Evolutionary conservation across 1,140 invertebrate genomes (phyloP).

Genomic region (Magallana angulata): DNA sequence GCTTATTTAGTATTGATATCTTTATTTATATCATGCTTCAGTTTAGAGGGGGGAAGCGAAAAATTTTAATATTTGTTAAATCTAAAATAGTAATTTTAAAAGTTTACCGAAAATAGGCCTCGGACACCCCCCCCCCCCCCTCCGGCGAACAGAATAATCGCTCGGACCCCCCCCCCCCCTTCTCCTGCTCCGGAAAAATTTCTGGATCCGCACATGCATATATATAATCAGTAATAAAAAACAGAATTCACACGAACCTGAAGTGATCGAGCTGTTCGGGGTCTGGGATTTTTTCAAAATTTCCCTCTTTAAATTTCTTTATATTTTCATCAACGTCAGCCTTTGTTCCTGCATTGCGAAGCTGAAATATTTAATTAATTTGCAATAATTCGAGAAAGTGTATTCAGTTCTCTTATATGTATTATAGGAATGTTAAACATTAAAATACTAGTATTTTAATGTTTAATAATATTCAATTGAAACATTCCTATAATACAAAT

Average conservation of each 20-base stretch:
- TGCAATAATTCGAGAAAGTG: not conserved
- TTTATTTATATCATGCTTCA: no score
- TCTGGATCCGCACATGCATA: no score
- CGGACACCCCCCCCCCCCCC: no score
- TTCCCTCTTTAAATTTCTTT: slow-evolving; percentile 30
- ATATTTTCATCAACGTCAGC: slow-evolving; percentile 27
- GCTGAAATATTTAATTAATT: slow-evolving; percentile 10
- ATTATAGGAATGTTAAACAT: not conserved
- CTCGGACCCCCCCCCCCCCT: no score
- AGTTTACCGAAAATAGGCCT: no score
- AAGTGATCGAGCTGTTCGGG: slow-evolving; percentile 63
- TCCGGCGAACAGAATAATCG: no score
- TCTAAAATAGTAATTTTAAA: no score
- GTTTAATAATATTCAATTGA: not conserved
- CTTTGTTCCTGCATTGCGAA: slow-evolving; percentile 3
- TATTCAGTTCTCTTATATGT: not conserved
- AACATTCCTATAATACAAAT: not conserved
- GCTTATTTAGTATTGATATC: no score
- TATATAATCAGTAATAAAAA: not conserved
- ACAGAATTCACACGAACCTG: not conserved
- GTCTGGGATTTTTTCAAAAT: slow-evolving; percentile 67
- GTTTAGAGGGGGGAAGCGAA: no score
- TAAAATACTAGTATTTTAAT: not conserved
- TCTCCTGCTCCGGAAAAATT: no score
- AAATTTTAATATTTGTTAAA: no score